Evolutionary conservation across 2,113 vertebrate species (phyloP), one percentile per base, ranked within the genome.

Genomic region (Burhinus oedicnemus): DNA sequence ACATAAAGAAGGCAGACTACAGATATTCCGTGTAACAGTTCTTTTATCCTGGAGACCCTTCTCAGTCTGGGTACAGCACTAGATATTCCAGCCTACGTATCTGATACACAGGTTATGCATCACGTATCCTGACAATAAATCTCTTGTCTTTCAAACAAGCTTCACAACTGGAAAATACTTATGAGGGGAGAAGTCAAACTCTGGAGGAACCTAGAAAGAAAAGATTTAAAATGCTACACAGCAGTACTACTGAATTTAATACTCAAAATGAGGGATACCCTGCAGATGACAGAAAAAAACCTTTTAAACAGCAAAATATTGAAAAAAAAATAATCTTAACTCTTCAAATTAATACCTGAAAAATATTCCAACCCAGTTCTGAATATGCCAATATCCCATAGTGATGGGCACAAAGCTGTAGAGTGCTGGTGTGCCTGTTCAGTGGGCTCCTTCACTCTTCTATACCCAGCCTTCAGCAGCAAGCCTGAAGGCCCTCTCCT

Each of bases 91-190:
- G 61, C 58, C 20, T 62, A 70, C 13, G 14, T 71, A 52, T 65
- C 62, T 44, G 38, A 70, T 60, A 49, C 11, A 66, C 34, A 88
- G 21, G 47, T 82, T 69, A 75, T 34, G 54, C 61, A 47, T 89
- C 79, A 65, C 27, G 26, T 78, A 54, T 77, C 34, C 36, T 68
- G 76, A 49, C 20, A 71, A 55, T 40, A 66, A 40, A 69, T 29
- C 30, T 71, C 44, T 44, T 60, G 55, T 93, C 44, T 80, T 92
- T 99, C 98, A 99, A 95, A 99, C 99, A 92, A 99, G 99, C 97
- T 99, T 99, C 95, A 99, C 99, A 94, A 99, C 98, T 65, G 99
- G 99, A 93, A 99, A 99, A 83, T 99, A 99, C 84, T 99, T 99
- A 98, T 99, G 99, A 93, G 99, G 98, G 11, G 99, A 99, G 97